Percentiles rank a stretch among this genome's conserved stretches.
Conservation (phyloP, 2,888 invertebrate species). For the Heliconius ismenius region DNA sequence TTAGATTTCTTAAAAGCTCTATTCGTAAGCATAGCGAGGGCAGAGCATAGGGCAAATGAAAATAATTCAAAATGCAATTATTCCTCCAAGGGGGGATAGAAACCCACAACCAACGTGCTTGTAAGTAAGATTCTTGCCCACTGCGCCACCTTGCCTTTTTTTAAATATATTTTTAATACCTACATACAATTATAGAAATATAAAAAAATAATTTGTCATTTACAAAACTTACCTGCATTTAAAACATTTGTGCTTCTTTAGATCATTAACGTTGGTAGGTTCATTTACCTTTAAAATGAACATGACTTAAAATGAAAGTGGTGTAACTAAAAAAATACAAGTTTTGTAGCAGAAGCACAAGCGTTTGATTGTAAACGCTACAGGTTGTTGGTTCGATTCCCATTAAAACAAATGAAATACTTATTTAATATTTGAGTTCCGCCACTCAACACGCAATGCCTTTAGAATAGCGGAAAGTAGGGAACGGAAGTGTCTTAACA, state of each 20-base stretch:
- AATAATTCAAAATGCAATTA: no score
- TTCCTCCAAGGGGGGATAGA: no score
- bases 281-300: conserved; percentile 34
- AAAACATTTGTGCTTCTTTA: conserved; percentile 57
- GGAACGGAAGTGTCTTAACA: not conserved
- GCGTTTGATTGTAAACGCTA: not conserved
- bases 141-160: no score
- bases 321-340: no score
- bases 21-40: no score
- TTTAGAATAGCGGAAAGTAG: not conserved
- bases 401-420: not conserved
- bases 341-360: not conserved
- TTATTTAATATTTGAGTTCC: not conserved
- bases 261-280: conserved; percentile 43
- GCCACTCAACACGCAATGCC: not conserved
- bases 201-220: not conserved
- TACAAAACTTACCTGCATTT: conserved; percentile 56
- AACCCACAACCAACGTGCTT: no score
- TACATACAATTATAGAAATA: no score
- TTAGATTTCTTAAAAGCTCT: no score
- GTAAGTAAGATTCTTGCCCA: no score
- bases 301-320: not conserved
- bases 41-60: no score
- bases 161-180: no score
- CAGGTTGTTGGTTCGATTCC: not conserved